These are phyloP conservation scores for Spermophilus dauricus DNA, from an alignment of 2,113 vertebrate species.

Conservation along the genomic window DNA sequence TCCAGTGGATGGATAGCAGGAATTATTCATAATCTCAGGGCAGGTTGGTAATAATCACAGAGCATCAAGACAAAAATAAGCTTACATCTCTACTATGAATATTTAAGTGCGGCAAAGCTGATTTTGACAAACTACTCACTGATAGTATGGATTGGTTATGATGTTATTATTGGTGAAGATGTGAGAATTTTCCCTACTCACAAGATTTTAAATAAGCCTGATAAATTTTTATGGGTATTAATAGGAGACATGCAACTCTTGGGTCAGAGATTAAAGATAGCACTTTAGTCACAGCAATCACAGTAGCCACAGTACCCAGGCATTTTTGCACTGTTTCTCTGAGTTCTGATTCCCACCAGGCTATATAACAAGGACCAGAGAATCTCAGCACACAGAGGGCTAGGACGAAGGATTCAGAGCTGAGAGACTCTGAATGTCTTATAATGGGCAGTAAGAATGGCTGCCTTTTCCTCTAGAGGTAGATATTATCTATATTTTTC, in stretches of 20 bases:
- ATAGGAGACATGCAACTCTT: background rate
- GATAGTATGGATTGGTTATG: background rate
- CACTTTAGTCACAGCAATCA: background rate
- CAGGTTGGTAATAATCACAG: slow-evolving; percentile 77
- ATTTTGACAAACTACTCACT: background rate
- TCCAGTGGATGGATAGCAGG: slow-evolving; percentile 77
- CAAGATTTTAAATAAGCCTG: background rate
- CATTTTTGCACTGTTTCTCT: background rate
- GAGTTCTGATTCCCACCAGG: background rate
- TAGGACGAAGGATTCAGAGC: background rate
- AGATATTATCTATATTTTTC: background rate
- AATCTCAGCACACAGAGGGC: background rate
- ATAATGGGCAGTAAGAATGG: background rate
- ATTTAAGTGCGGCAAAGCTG: slow-evolving; percentile 35
- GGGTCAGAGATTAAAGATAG: background rate
- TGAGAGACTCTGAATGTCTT: background rate
- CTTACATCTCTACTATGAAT: background rate
- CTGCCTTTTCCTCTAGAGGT: background rate
- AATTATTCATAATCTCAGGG: slow-evolving; percentile 82
- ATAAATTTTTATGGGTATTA: no score
- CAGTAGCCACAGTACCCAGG: background rate
- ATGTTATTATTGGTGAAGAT: background rate
- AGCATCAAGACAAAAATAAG: slow-evolving; percentile 72
- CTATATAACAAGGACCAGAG: no score
- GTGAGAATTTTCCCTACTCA: background rate